Conservation (phyloP, 2,113 vertebrate genomes). For the Microtus pennsylvanicus region DNA sequence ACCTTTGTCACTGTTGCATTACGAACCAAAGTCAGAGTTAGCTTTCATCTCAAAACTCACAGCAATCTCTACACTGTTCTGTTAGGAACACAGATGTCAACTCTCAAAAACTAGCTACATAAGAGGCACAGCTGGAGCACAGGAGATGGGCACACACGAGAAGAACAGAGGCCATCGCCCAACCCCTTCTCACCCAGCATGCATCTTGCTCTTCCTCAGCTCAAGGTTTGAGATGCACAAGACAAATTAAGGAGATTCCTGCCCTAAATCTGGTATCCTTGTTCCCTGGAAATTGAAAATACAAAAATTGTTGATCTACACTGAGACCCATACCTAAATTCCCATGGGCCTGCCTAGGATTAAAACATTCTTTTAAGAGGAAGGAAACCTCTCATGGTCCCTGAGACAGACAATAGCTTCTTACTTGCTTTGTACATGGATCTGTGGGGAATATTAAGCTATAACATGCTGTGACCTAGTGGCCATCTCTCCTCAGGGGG, state of each 20-base stretch:
- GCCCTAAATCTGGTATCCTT: background rate
- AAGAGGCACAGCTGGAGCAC: background rate
- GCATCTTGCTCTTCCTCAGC: background rate
- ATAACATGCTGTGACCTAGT: background rate
- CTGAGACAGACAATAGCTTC: background rate
- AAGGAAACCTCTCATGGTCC: background rate
- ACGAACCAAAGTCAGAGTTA: background rate
- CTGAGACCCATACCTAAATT: background rate
- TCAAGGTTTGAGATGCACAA: background rate
- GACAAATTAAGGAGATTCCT: background rate
- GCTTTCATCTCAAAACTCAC: background rate
- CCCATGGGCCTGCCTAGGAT: background rate
- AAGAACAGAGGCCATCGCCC: background rate
- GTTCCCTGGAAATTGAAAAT: background rate
- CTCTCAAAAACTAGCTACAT: background rate
- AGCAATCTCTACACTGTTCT: background rate
- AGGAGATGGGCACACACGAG: background rate
- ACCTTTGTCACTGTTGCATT: background rate
- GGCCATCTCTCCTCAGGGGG: background rate
- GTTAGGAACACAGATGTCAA: background rate
- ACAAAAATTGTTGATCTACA: background rate
- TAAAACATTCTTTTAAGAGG: background rate
- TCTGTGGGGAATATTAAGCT: background rate
- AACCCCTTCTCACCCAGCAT: background rate
- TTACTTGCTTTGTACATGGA: background rate